A percentile compares a stretch with the other conserved stretches of the same genome.
These are phyloP conservation scores for Zeus faber DNA, from an alignment of 2,113 vertebrate genomes.

Conservation along the genomic window DNA sequence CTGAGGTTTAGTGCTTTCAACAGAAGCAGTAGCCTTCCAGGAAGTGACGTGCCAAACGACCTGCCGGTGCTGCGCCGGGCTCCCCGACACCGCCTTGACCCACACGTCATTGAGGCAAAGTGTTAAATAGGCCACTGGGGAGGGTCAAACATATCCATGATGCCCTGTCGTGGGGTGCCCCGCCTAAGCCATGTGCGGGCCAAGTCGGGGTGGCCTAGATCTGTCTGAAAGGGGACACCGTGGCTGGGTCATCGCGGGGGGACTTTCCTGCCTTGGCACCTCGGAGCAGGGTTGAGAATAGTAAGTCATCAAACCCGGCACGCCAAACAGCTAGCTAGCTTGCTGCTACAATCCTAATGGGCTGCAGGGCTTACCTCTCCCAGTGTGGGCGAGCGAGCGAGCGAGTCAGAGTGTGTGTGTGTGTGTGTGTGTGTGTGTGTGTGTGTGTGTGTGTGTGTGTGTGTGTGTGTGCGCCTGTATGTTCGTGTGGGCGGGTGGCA, in stretches of 20 bases:
- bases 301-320: slow-evolving; percentile 59
- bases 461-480: no score
- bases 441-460: neutral
- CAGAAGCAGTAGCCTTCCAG: no score
- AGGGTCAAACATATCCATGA: slow-evolving; percentile 50
- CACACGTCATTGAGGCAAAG: slow-evolving; percentile 34
- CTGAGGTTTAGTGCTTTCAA: no score
- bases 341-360: slow-evolving; percentile 20
- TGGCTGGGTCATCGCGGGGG: slow-evolving; percentile 51
- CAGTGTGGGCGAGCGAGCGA: neutral
- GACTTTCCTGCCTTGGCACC: slow-evolving; percentile 62
- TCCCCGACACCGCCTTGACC: slow-evolving; percentile 25
- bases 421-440: slow-evolving; percentile 1
- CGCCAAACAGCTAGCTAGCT: slow-evolving; percentile 19
- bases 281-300: slow-evolving; percentile 47
- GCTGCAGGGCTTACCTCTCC: slow-evolving; percentile 25
- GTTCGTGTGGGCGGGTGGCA: no score
- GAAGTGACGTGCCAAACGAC: no score
- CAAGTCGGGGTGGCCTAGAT: slow-evolving; percentile 42
- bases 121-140: slow-evolving; percentile 29
- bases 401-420: no score
- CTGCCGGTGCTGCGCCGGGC: no score
- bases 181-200: slow-evolving; percentile 22
- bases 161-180: no score
- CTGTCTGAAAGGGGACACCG: slow-evolving; percentile 57